Percentiles rank a stretch among this genome's conserved stretches.
phyloP scores from a whole-genome alignment of 2,888 invertebrate species.

The Melitaea athalia region DNA sequence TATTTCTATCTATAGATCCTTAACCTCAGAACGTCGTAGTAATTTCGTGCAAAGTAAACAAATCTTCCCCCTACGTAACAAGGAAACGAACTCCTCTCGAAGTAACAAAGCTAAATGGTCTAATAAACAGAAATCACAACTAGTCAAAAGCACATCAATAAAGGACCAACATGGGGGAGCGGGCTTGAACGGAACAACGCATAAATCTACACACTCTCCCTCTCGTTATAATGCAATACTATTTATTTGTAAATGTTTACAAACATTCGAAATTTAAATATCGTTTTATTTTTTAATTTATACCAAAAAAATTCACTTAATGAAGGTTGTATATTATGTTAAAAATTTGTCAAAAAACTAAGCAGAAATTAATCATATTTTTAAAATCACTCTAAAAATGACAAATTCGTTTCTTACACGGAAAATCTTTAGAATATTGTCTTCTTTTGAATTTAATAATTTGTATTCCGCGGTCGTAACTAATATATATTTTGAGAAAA shows the following conservation, averaged over 20 bases:
- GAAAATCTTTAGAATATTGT: no score
- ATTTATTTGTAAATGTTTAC: slow-evolving; percentile 23
- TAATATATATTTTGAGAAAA: no score
- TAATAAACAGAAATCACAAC: slow-evolving; percentile 76
- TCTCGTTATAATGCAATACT: slow-evolving; percentile 49
- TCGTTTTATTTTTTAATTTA: background rate
- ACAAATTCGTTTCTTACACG: no score
- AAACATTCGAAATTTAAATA: slow-evolving; percentile 8
- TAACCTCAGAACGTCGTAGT: background rate
- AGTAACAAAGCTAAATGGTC: slow-evolving; percentile 66
- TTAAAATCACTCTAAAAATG: no score
- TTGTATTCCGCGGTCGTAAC: no score
- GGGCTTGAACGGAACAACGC: slow-evolving; percentile 58
- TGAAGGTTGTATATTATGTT: no score
- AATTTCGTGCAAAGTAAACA: slow-evolving; percentile 43
- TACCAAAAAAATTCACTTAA: no score
- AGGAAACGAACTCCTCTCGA: slow-evolving; percentile 48
- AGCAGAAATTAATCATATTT: no score
- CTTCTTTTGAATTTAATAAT: no score
- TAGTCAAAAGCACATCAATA: slow-evolving; percentile 79
- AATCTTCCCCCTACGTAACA: slow-evolving; percentile 46
- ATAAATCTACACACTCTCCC: slow-evolving; percentile 58
- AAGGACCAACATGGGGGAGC: slow-evolving; percentile 56
- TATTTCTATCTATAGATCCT: background rate
- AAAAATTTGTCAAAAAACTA: no score